phyloP scores from a whole-genome alignment of 1,140 invertebrate genomes.

The Latrodectus geometricus region DNA sequence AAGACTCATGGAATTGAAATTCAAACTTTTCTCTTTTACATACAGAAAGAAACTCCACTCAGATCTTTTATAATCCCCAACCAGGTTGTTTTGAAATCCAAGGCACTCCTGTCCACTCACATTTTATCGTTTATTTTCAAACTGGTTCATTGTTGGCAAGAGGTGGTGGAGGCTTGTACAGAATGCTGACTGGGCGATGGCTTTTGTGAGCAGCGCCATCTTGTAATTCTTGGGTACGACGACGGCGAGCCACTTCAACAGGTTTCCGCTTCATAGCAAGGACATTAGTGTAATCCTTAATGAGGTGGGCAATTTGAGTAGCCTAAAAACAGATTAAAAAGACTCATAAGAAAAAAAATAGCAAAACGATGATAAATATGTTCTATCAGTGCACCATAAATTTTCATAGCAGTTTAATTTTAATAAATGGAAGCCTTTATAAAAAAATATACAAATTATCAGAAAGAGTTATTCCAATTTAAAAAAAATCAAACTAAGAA shows the following conservation, averaged over 20 bases:
- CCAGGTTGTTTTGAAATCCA: neutral
- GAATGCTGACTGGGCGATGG: constrained; percentile 62
- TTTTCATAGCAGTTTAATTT: too few relatives aligned
- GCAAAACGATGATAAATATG: too few relatives aligned
- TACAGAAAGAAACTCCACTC: neutral
- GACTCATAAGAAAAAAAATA: neutral
- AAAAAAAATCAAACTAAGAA: too few relatives aligned
- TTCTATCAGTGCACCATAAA: too few relatives aligned
- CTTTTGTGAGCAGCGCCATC: constrained; percentile 34
- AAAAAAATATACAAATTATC: neutral
- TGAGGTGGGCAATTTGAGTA: constrained; percentile 92
- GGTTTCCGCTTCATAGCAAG: constrained; percentile 62
- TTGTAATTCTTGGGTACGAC: constrained; percentile 58
- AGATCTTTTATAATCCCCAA: neutral
- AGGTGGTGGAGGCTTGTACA: constrained; percentile 63
- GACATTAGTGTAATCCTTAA: constrained; percentile 81
- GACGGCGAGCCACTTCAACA: constrained; percentile 48
- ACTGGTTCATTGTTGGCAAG: constrained; percentile 40
- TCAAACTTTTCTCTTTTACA: neutral
- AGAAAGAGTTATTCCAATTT: too few relatives aligned
- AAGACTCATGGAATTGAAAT: neutral
- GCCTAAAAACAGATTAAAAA: constrained; percentile 77
- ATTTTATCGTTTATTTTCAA: constrained; percentile 16
- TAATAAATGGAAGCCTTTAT: too few relatives aligned
- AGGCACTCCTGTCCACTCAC: constrained; percentile 46